These are phyloP conservation scores for Gallirallus australis DNA, from an alignment of 2,797 vertebrate genomes.

Conservation along the genomic window DNA sequence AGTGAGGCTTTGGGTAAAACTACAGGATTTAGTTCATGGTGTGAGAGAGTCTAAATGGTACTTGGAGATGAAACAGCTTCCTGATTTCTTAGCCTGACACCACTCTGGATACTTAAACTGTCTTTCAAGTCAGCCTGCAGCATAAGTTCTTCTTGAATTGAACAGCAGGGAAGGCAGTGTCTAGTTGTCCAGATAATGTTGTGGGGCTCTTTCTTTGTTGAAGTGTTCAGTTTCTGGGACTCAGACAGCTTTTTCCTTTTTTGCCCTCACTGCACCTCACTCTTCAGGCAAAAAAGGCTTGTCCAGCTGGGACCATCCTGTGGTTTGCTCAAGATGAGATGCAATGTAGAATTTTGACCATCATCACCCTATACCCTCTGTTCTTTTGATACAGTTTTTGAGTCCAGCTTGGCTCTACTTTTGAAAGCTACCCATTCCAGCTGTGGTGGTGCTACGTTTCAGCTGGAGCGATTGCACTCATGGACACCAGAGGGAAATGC, in stretches of 20 bases:
- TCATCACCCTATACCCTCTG: not conserved
- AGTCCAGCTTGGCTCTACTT: not conserved
- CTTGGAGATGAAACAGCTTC: not conserved
- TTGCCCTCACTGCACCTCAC: not conserved
- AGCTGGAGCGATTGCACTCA: not conserved
- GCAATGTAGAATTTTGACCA: not conserved
- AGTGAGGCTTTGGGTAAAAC: not conserved
- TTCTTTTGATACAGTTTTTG: not conserved
- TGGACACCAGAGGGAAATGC: not conserved
- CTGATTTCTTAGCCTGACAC: not conserved
- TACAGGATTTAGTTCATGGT: not conserved
- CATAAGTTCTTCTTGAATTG: not conserved
- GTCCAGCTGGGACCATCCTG: not conserved
- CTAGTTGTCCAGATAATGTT: not conserved
- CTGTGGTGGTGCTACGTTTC: not conserved
- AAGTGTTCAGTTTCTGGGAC: not conserved
- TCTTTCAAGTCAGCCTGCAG: not conserved
- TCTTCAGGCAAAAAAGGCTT: not conserved
- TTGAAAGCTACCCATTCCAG: not conserved
- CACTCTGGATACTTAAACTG: not conserved
- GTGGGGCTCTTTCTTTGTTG: not conserved
- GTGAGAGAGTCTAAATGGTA: not conserved
- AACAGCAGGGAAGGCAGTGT: not conserved
- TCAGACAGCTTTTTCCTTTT: not conserved
- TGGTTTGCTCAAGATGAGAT: not conserved